Evolutionary conservation across 2,797 vertebrate genomes (phyloP).

Genomic region (Esox masquinongy): DNA sequence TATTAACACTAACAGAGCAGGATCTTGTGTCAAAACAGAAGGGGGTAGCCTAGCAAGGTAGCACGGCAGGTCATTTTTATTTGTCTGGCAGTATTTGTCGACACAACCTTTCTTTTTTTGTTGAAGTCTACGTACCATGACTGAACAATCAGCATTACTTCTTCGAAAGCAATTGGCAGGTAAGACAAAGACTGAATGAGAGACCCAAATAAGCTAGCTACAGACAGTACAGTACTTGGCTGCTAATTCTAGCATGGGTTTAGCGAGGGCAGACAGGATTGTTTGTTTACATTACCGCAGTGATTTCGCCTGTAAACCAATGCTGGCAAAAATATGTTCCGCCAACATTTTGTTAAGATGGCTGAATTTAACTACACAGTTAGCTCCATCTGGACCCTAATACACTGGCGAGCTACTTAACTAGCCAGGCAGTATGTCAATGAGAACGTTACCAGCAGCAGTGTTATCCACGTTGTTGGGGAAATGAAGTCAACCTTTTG

Average conservation of each 20-base stretch:
- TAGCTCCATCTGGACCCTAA: not conserved
- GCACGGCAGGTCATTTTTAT: slow-evolving; percentile 31
- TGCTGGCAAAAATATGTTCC: not conserved
- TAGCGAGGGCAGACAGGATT: slow-evolving; percentile 10
- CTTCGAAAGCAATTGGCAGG: slow-evolving; percentile 83
- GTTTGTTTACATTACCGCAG: slow-evolving; percentile 13
- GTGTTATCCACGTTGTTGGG: not conserved
- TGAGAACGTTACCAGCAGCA: not conserved
- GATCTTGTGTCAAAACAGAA: not conserved
- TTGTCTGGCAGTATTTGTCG: slow-evolving; percentile 49
- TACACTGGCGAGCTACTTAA: not conserved
- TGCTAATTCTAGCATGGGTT: not conserved
- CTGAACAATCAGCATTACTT: slow-evolving; percentile 80
- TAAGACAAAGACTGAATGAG: slow-evolving; percentile 55
- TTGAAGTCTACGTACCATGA: slow-evolving; percentile 72
- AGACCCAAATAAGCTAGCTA: slow-evolving; percentile 18
- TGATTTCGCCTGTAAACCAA: not conserved
- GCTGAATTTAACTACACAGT: not conserved
- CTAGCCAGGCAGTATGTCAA: not conserved
- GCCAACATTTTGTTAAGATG: not conserved
- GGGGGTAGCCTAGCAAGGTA: not conserved
- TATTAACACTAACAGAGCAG: not conserved
- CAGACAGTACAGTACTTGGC: no score
- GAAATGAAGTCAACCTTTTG: not conserved
- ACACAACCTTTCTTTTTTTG: slow-evolving; percentile 41